phyloP scores from a whole-genome alignment of 2,113 vertebrate species.

The Melanerpes formicivorus region DNA sequence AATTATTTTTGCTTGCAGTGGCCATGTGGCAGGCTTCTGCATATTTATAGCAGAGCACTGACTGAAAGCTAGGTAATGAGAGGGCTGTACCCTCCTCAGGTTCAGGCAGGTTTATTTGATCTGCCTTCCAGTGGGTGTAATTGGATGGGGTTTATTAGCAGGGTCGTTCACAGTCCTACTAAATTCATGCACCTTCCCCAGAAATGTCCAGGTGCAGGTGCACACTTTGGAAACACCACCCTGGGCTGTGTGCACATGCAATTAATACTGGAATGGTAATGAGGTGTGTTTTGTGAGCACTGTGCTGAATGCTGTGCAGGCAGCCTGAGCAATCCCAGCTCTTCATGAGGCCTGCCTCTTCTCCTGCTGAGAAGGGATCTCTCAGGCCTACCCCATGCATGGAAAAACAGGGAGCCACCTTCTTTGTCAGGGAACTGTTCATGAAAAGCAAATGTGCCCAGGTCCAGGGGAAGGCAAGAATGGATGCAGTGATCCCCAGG shows the following conservation, averaged over 20 bases:
- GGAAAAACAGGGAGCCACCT: neutral
- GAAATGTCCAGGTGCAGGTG: neutral
- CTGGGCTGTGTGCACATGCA: neutral
- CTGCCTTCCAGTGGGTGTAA: neutral
- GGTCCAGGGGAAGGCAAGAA: neutral
- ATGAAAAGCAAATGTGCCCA: rapidly evolving
- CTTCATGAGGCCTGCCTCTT: neutral
- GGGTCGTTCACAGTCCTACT: neutral
- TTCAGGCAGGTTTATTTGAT: constrained; percentile 23
- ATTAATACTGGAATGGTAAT: neutral
- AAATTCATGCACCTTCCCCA: neutral
- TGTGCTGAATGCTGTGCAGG: neutral
- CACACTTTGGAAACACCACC: neutral
- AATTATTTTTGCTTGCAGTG: constrained; percentile 18
- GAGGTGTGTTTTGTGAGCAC: neutral
- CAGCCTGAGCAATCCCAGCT: neutral
- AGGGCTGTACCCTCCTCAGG: constrained; percentile 5
- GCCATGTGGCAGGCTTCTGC: neutral
- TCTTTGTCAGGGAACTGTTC: rapidly evolving
- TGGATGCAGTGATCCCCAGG: neutral
- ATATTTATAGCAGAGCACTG: neutral
- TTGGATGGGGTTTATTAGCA: neutral
- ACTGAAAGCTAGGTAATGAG: constrained; percentile 36
- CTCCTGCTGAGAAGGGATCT: neutral
- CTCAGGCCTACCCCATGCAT: neutral